These are phyloP conservation scores for Syngnathus scovelli DNA, from an alignment of 2,113 vertebrate genomes.

Conservation along the genomic window DNA sequence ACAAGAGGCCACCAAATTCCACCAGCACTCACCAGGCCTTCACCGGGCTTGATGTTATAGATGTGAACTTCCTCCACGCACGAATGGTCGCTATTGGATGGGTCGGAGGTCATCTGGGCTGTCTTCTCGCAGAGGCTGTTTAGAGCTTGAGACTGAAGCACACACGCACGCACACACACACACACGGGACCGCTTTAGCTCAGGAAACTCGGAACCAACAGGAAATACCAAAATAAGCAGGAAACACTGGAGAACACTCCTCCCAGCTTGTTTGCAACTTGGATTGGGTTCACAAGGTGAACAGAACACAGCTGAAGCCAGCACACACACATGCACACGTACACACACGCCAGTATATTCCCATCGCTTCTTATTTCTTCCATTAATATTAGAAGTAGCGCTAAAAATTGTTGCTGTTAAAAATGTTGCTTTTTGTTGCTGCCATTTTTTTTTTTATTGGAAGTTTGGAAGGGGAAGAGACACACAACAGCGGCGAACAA, in stretches of 20 bases:
- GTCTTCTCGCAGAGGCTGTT: slow-evolving; percentile 89
- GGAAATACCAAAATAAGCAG: not conserved
- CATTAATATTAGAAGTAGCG: too few relatives aligned
- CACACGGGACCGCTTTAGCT: not conserved
- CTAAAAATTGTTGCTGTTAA: not conserved
- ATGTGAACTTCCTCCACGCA: slow-evolving; percentile 87
- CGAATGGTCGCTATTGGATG: slow-evolving; percentile 74
- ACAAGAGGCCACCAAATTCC: not conserved
- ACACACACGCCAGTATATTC: too few relatives aligned
- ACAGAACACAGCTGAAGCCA: not conserved
- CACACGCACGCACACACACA: not conserved
- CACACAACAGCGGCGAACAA: slow-evolving; percentile 18
- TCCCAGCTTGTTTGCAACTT: not conserved
- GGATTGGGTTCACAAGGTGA: not conserved
- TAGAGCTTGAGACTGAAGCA: slow-evolving; percentile 80
- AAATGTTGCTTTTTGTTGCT: not conserved
- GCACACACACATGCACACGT: too few relatives aligned
- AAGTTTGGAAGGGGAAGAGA: slow-evolving; percentile 4
- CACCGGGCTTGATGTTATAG: slow-evolving; percentile 79
- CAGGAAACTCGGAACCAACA: not conserved
- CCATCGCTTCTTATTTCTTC: too few relatives aligned
- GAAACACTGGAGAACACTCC: not conserved
- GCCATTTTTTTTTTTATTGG: not conserved
- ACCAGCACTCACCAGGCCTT: slow-evolving; percentile 83
- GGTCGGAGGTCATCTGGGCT: slow-evolving; percentile 75